Conservation (phyloP, 2,888 invertebrate species). For the Rhingia campestris region DNA sequence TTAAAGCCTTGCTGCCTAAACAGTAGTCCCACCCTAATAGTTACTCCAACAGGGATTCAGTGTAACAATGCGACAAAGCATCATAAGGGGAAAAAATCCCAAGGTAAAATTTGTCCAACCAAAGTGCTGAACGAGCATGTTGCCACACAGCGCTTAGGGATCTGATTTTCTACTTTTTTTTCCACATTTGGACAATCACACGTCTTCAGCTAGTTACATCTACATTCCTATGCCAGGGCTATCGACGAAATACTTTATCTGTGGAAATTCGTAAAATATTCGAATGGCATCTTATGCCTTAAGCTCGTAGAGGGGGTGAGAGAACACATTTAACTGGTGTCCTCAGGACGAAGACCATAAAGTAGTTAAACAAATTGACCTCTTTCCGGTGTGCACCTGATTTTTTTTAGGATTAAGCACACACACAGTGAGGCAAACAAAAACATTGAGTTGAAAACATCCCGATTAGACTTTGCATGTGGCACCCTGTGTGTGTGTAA, state of each 20-base stretch:
- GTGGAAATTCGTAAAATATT: constrained; percentile 3
- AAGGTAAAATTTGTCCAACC: constrained; percentile 6
- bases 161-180: constrained; percentile 7
- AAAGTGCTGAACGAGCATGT: constrained; percentile 29
- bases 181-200: too few relatives aligned
- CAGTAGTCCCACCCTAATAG: constrained; percentile 8
- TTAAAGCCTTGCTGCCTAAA: constrained; percentile 12
- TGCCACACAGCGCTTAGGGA: constrained; percentile 20
- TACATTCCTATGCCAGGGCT: neutral
- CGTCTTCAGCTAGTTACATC: too few relatives aligned
- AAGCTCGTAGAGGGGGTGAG: neutral
- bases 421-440: neutral
- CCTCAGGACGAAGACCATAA: constrained; percentile 7
- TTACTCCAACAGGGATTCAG: neutral
- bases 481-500: constrained; percentile 1
- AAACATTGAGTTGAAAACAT: neutral
- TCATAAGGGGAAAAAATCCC: constrained; percentile 1
- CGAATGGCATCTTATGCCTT: neutral
- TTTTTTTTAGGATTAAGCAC: constrained; percentile 42
- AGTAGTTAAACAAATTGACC: constrained; percentile 40
- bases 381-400: constrained; percentile 44
- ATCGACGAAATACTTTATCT: constrained; percentile 24
- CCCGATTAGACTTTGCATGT: constrained; percentile 30
- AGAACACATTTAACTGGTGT: constrained; percentile 5
- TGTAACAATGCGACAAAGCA: constrained; percentile 1